Evolutionary conservation across 2,113 vertebrate genomes (phyloP), one percentile per base, ranked within the genome.

Genomic region (Lepus timidus): DNA sequence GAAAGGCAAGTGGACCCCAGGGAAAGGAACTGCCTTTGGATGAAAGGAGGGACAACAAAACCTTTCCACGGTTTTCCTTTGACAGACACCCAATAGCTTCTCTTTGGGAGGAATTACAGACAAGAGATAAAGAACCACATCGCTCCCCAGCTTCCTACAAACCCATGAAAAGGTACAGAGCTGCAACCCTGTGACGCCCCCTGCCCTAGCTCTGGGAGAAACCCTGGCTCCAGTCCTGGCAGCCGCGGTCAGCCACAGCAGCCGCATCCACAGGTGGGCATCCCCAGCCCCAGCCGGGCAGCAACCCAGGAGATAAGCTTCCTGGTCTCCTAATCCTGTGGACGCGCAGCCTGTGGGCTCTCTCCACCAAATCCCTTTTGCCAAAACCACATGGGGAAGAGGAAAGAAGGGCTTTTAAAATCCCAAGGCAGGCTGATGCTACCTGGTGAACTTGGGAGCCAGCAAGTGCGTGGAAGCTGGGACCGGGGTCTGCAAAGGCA

Each of bases 51-150:
- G 19, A 76, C 23, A 9, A 29, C 74, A 25, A 13, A 29, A 23
- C 29, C 61, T 71, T 52, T 70, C 27, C 61, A 27, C 52, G 25
- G 36, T 49, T 55, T 68, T 52, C 33, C 74, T 88, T 71, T 33
- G 92, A 80, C 51, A 61, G 6, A 74, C 36, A 55, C 68, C 49
- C 4, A 8, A 4, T 36, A 23, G 68, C 81, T 58, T 36, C 33
- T 61, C 90, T 84, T 81, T 12, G 71, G 49, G 61, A 67, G 75
- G 71, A 88, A 85, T 55, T 83, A 58, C 51, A 55, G 44, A 78
- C 25, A 1, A 39, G 29, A 62, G 58, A 49, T 12, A 27, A 9
- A 74, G 55, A 75, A 70, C 14, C 58, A 13, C 67, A 4, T 49
- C 64, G 89, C 51, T 74, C 39, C 29, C 22, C 23, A 27, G 70